Evolutionary conservation across 2,888 invertebrate genomes (phyloP).

Genomic region (Capitulum mitella): DNA sequence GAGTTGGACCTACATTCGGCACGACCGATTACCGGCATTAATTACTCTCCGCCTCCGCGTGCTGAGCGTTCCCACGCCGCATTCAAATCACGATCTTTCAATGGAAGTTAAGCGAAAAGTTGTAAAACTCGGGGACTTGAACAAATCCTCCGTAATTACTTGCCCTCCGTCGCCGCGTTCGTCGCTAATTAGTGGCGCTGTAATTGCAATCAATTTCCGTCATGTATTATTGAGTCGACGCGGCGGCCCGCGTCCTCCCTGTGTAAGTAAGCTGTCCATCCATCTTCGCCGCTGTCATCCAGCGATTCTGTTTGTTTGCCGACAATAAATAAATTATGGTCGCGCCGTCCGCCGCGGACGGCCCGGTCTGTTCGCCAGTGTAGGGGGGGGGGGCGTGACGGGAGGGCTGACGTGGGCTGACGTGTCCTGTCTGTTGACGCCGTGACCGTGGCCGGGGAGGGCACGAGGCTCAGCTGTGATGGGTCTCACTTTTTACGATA

Average conservation of each 20-base stretch:
- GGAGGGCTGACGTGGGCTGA: no score
- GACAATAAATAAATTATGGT: constrained; percentile 1
- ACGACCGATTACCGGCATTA: constrained; percentile 33
- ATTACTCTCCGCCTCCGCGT: not conserved
- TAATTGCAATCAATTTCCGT: not conserved
- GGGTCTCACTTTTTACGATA: no score
- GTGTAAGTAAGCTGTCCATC: not conserved
- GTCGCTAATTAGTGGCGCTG: not conserved
- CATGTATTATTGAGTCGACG: not conserved
- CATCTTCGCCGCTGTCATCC: not conserved
- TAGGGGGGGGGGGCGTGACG: no score
- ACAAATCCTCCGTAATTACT: not conserved
- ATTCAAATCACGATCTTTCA: not conserved
- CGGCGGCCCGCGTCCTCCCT: not conserved
- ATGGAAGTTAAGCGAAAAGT: not conserved
- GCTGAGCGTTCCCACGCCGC: not conserved
- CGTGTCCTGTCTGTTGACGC: no score
- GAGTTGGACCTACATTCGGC: no score
- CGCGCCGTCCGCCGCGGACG: not conserved
- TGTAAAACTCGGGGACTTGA: not conserved
- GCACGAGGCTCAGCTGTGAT: no score
- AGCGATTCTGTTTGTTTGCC: constrained; percentile 1
- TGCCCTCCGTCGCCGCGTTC: not conserved
- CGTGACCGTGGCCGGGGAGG: no score
- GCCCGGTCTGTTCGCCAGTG: no score